phyloP scores from a whole-genome alignment of 1,140 invertebrate genomes.

The Copidosoma floridanum region DNA sequence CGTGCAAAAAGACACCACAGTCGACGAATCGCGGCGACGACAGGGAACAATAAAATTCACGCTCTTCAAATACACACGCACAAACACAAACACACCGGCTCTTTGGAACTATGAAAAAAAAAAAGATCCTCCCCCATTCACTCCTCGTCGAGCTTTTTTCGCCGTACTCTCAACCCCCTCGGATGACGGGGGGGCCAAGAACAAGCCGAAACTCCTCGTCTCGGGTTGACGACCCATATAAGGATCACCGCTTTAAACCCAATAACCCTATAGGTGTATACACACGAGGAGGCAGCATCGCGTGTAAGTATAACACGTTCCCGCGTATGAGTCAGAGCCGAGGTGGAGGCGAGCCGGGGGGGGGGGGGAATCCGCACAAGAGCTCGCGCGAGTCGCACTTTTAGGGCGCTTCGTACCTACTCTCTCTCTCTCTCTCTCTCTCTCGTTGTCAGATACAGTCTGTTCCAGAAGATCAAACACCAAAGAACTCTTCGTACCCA shows the following conservation, averaged over 20 bases:
- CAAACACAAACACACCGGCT: too few species aligned
- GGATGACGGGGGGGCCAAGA: too few species aligned
- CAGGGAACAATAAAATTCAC: too few species aligned
- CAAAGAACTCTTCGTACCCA: too few species aligned
- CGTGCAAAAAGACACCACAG: too few species aligned
- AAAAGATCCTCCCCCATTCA: not conserved
- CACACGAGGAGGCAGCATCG: not conserved
- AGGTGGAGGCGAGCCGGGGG: not conserved
- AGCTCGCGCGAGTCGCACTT: slow-evolving; percentile 26
- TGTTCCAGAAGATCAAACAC: too few species aligned
- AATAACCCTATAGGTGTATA: too few species aligned
- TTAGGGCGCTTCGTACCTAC: slow-evolving; percentile 22
- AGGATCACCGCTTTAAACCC: slow-evolving; percentile 4
- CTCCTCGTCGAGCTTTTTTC: not conserved
- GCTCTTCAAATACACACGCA: too few species aligned
- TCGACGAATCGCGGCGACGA: too few species aligned
- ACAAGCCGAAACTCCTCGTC: too few species aligned
- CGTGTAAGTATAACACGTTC: not conserved
- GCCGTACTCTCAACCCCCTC: not conserved
- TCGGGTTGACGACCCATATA: not conserved
- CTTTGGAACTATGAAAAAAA: slow-evolving; percentile 6
- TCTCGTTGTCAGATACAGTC: not conserved
- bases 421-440: slow-evolving; percentile 9
- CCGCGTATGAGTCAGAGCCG: slow-evolving; percentile 19
- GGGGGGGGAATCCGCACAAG: slow-evolving; percentile 28